Evolutionary conservation across 2,113 vertebrate species (phyloP).

Genomic region (Osmerus mordax): DNA sequence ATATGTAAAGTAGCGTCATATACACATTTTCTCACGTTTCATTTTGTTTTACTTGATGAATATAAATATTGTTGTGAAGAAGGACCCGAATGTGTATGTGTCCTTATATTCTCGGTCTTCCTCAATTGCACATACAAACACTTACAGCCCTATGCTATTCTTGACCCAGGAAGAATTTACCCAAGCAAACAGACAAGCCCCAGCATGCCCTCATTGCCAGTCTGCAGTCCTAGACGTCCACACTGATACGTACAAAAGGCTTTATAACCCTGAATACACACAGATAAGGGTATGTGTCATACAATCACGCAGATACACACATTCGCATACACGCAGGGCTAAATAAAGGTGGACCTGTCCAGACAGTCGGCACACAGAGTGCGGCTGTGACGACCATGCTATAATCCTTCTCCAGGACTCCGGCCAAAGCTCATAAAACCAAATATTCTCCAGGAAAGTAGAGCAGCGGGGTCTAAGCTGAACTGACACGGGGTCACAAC

Average conservation of each 20-base stretch:
- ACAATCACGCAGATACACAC: conserved; percentile 8
- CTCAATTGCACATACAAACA: conserved; percentile 8
- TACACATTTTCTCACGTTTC: conserved; percentile 36
- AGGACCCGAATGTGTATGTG: conserved; percentile 28
- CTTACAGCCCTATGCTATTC: conserved; percentile 50
- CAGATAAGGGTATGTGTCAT: neutral
- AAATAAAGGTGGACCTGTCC: conserved; percentile 36
- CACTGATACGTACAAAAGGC: neutral
- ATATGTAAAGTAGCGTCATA: conserved; percentile 26
- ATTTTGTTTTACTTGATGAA: conserved; percentile 57
- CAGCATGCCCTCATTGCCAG: conserved; percentile 44
- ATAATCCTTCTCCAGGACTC: conserved; percentile 37
- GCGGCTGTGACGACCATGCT: conserved; percentile 15
- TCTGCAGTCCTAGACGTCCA: conserved; percentile 24
- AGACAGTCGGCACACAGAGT: conserved; percentile 14
- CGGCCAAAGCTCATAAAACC: conserved; percentile 45
- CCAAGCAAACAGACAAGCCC: conserved; percentile 50
- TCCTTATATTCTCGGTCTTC: conserved; percentile 21
- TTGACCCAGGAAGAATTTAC: conserved; percentile 58
- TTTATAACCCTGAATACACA: neutral
- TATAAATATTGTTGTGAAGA: conserved; percentile 63
- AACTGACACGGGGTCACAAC: conserved; percentile 22
- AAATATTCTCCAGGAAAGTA: conserved; percentile 39
- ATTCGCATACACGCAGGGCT: conserved; percentile 20
- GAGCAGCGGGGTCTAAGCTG: conserved; percentile 19